Conservation (phyloP, 2,797 vertebrate genomes). For the Trichosurus vulpecula region DNA sequence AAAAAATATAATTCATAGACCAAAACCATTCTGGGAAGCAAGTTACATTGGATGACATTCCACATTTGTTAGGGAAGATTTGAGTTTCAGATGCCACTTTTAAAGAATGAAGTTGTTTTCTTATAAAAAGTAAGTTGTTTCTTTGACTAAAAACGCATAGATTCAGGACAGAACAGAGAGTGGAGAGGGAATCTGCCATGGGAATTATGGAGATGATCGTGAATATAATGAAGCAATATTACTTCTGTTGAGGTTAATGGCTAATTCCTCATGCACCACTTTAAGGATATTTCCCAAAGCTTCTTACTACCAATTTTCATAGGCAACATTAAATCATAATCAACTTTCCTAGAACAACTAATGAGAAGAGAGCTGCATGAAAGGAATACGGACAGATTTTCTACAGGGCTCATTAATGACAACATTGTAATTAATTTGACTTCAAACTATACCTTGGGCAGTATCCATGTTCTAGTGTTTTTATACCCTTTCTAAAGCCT, state of each 20-base stretch:
- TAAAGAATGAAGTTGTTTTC: neutral
- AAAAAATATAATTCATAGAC: neutral
- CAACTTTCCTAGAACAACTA: neutral
- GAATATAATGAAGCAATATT: neutral
- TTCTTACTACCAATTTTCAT: neutral
- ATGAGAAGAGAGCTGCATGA: neutral
- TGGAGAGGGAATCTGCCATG: neutral
- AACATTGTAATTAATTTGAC: constrained; percentile 15
- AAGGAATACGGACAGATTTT: constrained; percentile 4
- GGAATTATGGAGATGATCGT: neutral
- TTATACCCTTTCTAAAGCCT: neutral
- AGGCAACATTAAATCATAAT: neutral
- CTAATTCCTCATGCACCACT: neutral
- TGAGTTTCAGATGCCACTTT: neutral
- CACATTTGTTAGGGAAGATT: neutral
- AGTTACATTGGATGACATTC: neutral
- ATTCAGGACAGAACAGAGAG: neutral
- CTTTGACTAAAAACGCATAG: neutral
- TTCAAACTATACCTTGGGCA: neutral
- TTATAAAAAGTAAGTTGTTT: neutral
- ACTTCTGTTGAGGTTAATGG: constrained; percentile 3
- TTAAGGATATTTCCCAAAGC: neutral
- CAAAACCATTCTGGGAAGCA: neutral
- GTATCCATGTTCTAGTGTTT: neutral
- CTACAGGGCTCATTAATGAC: neutral